A percentile compares a stretch with the other conserved stretches of the same genome.
Conservation (phyloP, 2,113 vertebrate genomes). For the Pycnonotus jocosus region DNA sequence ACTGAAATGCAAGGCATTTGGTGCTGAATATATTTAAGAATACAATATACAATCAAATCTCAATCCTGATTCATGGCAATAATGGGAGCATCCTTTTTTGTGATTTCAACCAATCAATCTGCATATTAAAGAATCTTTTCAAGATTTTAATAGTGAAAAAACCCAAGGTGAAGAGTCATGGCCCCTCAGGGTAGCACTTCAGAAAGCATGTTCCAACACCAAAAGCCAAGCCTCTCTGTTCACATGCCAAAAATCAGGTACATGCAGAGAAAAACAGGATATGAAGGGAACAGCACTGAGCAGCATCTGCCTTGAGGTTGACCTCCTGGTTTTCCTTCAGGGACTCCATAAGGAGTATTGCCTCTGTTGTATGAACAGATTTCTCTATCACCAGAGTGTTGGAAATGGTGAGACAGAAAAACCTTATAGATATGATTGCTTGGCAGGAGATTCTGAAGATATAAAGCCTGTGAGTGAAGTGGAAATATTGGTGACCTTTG, state of each 20-base stretch:
- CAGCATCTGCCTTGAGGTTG: background rate
- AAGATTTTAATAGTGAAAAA: background rate
- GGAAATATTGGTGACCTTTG: too few relatives aligned
- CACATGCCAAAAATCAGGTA: background rate
- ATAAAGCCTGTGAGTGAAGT: too few relatives aligned
- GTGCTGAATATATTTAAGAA: constrained; percentile 19
- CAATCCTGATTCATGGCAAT: background rate
- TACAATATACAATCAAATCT: constrained; percentile 57
- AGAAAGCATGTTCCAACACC: background rate
- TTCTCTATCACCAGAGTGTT: background rate
- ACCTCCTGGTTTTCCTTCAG: background rate
- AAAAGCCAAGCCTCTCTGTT: background rate
- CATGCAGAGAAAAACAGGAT: background rate
- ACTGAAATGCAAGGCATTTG: background rate
- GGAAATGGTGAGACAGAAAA: too few relatives aligned
- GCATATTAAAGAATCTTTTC: background rate
- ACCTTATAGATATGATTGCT: too few relatives aligned
- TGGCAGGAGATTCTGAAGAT: too few relatives aligned
- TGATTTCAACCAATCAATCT: background rate
- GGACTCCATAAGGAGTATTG: background rate
- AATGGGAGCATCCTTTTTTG: background rate
- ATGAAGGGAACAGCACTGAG: background rate
- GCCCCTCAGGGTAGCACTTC: background rate
- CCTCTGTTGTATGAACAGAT: background rate
- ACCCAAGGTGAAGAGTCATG: background rate